Evolutionary conservation across 1,140 invertebrate species (phyloP), one percentile per base, ranked within the genome.

Genomic region (Philotrypesis tridentata): DNA sequence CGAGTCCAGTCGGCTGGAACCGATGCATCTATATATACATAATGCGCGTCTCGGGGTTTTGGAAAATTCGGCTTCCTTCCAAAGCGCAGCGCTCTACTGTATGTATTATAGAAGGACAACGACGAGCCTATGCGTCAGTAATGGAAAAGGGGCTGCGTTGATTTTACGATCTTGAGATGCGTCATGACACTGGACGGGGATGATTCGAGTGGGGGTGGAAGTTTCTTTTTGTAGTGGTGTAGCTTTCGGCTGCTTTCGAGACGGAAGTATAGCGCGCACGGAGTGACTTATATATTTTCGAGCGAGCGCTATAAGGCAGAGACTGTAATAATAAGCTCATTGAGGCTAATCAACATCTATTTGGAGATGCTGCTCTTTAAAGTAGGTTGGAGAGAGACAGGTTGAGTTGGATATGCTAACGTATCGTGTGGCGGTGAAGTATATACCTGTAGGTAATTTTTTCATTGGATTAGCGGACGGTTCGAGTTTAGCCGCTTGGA

Each of bases 281-380:
- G n/a, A n/a, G 33, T 37, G 33, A 8, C 3, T 37, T 37, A 37
- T 37, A 37, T 43, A 12, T 75, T 55, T 55, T 21, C n/a, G n/a
- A 21, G 48, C 6, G 48, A 55, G 48, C 48, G 12, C 48, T 11
- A 6, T 71, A 9, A 27, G 17, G 0, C 48, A 5, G 5, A 17
- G 23, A 9, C 33, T n/a, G 29, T 29, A 77, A 76, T 61, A 82
- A 82, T 77, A 71, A 77, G 29, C 33, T 43, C 61, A 78, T 82
- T 78, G 71, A 77, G 80, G 80, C 27, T 82, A 82, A 82, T 82
- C 43, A 74, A 21, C 43, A 31, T 82, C 67, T 72, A 72, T 37
- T 77, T 61, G 21, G 48, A 7, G 27, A 70, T 76, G 80, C 65
- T 76, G 80, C 65, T 55, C 80, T 76, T 76, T 72, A 81, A 76